phyloP scores from a whole-genome alignment of 2,113 vertebrate species.

The Psilopogon haemacephalus region DNA sequence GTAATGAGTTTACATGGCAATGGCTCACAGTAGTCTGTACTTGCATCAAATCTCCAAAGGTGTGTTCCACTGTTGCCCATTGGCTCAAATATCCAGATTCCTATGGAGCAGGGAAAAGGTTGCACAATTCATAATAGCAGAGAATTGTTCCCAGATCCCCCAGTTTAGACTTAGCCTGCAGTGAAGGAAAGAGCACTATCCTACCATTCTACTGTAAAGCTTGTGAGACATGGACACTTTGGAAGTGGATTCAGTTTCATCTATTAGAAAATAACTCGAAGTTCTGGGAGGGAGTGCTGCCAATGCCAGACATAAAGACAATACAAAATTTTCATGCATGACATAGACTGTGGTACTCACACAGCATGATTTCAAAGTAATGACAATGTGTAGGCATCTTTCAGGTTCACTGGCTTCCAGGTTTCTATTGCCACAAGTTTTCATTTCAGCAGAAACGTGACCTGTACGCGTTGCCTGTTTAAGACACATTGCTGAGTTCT shows the following conservation, averaged over 20 bases:
- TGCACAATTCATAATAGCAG: rapidly evolving
- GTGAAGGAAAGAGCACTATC: not conserved
- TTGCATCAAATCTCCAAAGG: not conserved
- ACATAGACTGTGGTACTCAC: not conserved
- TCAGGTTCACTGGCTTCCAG: not conserved
- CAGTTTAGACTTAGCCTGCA: not conserved
- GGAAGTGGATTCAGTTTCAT: not conserved
- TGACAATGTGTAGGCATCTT: not conserved
- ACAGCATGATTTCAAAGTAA: not conserved
- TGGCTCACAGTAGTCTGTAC: not conserved
- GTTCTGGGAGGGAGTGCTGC: not conserved
- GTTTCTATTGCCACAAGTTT: not conserved
- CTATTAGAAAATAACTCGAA: not conserved
- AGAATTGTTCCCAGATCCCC: not conserved
- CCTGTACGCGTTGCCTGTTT: not conserved
- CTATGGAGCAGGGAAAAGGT: not conserved
- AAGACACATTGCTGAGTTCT: not conserved
- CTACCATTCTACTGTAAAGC: not conserved
- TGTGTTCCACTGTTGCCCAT: not conserved
- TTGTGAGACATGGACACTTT: not conserved
- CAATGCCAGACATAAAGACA: not conserved
- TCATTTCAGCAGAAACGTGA: not conserved
- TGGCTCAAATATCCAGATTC: not conserved
- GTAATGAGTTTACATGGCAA: not conserved
- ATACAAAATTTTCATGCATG: rapidly evolving